phyloP scores from a whole-genome alignment of 2,888 invertebrate species.

The Stomorhina lunata region DNA sequence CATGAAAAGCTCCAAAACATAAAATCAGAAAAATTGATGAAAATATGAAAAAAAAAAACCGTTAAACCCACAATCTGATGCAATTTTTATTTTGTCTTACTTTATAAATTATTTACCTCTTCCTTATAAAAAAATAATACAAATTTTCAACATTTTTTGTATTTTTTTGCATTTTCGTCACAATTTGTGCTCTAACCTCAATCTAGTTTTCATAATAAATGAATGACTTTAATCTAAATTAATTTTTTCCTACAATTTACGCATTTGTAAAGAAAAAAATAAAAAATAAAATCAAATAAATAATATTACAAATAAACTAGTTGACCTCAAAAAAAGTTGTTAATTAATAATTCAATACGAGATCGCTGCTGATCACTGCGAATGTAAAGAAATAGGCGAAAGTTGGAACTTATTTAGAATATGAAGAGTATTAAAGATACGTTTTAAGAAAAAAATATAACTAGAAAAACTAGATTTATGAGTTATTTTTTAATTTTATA shows the following conservation, averaged over 20 bases:
- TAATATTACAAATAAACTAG: slow-evolving; percentile 42
- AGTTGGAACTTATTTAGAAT: slow-evolving; percentile 47
- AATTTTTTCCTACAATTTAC: neutral
- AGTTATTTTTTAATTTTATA: neutral
- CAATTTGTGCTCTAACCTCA: no score
- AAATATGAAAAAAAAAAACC: no score
- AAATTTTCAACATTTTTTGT: no score
- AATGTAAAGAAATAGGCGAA: slow-evolving; percentile 56
- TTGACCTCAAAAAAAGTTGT: slow-evolving; percentile 62
- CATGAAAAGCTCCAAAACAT: no score
- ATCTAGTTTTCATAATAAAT: no score
- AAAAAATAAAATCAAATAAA: neutral
- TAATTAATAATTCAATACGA: slow-evolving; percentile 56
- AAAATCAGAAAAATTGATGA: no score
- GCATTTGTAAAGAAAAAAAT: neutral
- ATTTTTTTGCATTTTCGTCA: no score
- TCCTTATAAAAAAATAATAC: no score
- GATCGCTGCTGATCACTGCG: slow-evolving; percentile 31
- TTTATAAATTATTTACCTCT: no score
- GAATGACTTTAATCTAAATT: neutral
- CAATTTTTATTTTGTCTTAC: no score
- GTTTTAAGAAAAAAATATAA: neutral
- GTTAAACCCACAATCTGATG: no score
- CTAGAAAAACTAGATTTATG: slow-evolving; percentile 44
- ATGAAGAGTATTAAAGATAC: no score